Percentiles rank a stretch among this genome's conserved stretches.
Conservation (phyloP, 2,888 invertebrate species). For the Euclidia mi region DNA sequence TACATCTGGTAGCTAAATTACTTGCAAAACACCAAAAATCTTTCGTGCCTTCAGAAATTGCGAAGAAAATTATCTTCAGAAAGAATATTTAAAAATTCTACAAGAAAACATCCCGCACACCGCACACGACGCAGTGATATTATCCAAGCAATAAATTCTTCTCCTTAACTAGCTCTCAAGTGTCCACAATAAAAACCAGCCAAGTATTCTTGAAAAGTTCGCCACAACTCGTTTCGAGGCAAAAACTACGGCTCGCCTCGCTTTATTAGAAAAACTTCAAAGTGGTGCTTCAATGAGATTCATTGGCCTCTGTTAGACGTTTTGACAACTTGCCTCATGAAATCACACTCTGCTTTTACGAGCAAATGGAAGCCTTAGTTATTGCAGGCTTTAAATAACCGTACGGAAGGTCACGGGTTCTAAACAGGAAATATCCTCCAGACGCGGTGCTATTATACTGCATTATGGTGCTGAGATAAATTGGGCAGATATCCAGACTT, state of each 20-base stretch:
- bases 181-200: slow-evolving; percentile 54
- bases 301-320: slow-evolving; percentile 38
- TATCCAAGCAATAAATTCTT: slow-evolving; percentile 45
- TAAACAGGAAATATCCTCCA: slow-evolving; percentile 15
- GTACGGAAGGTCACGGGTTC: slow-evolving; percentile 1
- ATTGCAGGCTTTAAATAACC: slow-evolving; percentile 13
- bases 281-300: slow-evolving; percentile 46
- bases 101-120: neutral
- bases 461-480: slow-evolving; percentile 11
- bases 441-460: slow-evolving; percentile 9
- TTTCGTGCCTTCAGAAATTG: too few relatives aligned
- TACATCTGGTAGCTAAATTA: too few relatives aligned
- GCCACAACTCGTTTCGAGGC: slow-evolving; percentile 53
- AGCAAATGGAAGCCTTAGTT: slow-evolving; percentile 17
- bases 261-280: slow-evolving; percentile 64
- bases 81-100: neutral
- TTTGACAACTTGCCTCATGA: slow-evolving; percentile 39
- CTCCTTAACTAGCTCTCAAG: slow-evolving; percentile 38
- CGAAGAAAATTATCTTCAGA: too few relatives aligned
- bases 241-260: slow-evolving; percentile 48
- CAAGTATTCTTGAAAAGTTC: slow-evolving; percentile 58
- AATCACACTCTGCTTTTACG: slow-evolving; percentile 21
- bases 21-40: too few relatives aligned
- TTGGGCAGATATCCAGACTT: slow-evolving; percentile 5
- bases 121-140: neutral